A percentile compares a stretch with the other conserved stretches of the same genome.
Evolutionary conservation across 2,113 vertebrate species (phyloP).

Genomic region (Megaceryle torquata): DNA sequence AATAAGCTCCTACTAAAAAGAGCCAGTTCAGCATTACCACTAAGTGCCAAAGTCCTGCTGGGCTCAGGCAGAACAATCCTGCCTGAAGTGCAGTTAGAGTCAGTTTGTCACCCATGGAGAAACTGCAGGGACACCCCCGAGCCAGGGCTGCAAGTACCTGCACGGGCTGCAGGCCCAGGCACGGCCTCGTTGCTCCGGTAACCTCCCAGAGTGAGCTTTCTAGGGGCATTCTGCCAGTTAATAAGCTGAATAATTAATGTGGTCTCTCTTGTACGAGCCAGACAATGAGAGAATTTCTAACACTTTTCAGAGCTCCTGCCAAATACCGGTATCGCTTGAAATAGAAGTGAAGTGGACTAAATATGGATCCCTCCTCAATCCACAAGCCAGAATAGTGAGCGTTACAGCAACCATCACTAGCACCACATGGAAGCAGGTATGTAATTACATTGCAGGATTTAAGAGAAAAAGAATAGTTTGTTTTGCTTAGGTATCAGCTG

Average conservation of each 20-base stretch:
- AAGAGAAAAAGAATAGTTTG: not conserved
- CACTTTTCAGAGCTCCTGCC: slow-evolving; percentile 75
- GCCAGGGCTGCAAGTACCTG: not conserved
- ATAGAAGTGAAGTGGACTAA: slow-evolving; percentile 91
- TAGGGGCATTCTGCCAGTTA: not conserved
- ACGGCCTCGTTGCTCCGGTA: not conserved
- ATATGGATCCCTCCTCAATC: slow-evolving; percentile 88
- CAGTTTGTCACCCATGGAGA: not conserved
- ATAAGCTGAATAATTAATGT: not conserved
- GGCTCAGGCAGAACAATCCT: not conserved
- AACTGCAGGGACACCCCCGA: not conserved
- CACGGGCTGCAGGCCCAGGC: not conserved
- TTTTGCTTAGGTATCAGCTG: not conserved
- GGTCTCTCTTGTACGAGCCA: not conserved
- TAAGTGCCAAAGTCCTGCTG: not conserved
- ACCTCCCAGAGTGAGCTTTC: not conserved
- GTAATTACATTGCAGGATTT: not conserved
- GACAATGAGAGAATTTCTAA: not conserved
- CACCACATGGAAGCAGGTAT: slow-evolving; percentile 58
- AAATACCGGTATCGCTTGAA: slow-evolving; percentile 82
- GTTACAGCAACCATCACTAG: slow-evolving; percentile 73
- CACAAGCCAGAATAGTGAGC: slow-evolving; percentile 87
- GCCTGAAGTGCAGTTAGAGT: not conserved
- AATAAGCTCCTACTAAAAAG: not conserved
- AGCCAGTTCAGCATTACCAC: not conserved